Conservation (phyloP, 2,113 vertebrate species). For the Pseudorectes ferrugineus region DNA sequence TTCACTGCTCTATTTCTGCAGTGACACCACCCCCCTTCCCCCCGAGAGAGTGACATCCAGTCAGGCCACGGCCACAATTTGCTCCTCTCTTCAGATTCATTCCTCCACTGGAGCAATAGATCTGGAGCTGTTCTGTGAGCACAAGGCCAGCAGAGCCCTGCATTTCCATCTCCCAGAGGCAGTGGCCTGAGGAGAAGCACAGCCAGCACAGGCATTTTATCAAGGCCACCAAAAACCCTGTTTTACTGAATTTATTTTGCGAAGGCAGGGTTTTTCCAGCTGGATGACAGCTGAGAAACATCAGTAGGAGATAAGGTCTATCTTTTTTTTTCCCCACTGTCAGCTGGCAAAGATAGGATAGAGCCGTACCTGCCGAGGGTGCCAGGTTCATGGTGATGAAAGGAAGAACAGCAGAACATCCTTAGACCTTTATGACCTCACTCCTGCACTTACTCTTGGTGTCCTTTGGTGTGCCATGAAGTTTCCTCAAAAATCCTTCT, state of each 20-base stretch:
- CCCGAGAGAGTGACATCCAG: background rate
- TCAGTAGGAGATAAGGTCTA: background rate
- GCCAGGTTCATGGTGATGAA: background rate
- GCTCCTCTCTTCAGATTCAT: background rate
- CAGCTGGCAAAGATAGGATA: background rate
- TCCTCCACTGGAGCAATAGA: background rate
- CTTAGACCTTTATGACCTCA: background rate
- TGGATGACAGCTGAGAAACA: background rate
- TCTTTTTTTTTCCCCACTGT: background rate
- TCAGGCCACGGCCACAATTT: background rate
- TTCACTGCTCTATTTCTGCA: background rate
- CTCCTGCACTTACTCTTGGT: background rate
- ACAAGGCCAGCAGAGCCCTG: background rate
- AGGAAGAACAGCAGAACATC: background rate
- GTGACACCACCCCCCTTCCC: too few relatives aligned
- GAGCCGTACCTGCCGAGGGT: background rate
- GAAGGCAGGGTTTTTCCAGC: background rate
- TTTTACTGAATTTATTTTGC: background rate
- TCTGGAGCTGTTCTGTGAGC: background rate
- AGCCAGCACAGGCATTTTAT: background rate
- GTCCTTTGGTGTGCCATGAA: background rate
- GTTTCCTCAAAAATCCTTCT: background rate
- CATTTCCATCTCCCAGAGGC: background rate
- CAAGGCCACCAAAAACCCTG: background rate
- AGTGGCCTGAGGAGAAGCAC: background rate